A percentile compares a stretch with the other conserved stretches of the same genome.
These are phyloP conservation scores for Trichonephila clavipes DNA, from an alignment of 1,140 invertebrate genomes.

Conservation along the genomic window DNA sequence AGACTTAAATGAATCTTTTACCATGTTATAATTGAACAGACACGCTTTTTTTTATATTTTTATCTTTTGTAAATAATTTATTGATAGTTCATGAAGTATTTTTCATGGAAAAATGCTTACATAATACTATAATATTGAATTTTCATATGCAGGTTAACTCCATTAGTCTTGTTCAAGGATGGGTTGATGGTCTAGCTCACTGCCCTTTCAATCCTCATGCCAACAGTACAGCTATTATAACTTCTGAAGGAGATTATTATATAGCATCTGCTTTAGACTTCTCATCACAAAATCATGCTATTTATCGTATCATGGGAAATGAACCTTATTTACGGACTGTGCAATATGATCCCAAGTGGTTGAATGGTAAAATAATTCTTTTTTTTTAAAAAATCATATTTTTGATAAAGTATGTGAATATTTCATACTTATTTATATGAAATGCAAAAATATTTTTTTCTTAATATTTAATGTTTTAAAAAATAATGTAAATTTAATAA, in stretches of 20 bases:
- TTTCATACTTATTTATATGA: too few relatives aligned
- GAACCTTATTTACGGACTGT: constrained; percentile 86
- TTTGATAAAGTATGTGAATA: too few relatives aligned
- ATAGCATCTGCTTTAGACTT: constrained; percentile 92
- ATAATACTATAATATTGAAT: too few relatives aligned
- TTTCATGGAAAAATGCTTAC: too few relatives aligned
- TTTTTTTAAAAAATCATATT: neutral
- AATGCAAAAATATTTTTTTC: too few relatives aligned
- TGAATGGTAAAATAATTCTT: constrained; percentile 84
- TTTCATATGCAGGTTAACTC: constrained; percentile 63
- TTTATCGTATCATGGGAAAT: constrained; percentile 80
- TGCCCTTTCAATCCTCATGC: constrained; percentile 96
- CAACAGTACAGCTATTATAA: constrained; percentile 93
- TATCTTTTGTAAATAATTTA: too few relatives aligned
- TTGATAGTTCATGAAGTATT: too few relatives aligned
- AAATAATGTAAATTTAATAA: too few relatives aligned
- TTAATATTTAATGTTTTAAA: too few relatives aligned
- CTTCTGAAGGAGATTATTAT: constrained; percentile 88
- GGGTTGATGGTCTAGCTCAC: constrained; percentile 86
- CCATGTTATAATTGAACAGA: too few relatives aligned
- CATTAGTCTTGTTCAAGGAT: constrained; percentile 47
- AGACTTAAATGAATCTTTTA: too few relatives aligned
- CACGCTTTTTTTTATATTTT: too few relatives aligned
- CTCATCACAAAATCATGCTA: constrained; percentile 86
- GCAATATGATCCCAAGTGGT: constrained; percentile 94